Percentiles rank a stretch among this genome's conserved stretches.
Conservation (phyloP, 2,888 invertebrate species). For the Drosophila cognata region DNA sequence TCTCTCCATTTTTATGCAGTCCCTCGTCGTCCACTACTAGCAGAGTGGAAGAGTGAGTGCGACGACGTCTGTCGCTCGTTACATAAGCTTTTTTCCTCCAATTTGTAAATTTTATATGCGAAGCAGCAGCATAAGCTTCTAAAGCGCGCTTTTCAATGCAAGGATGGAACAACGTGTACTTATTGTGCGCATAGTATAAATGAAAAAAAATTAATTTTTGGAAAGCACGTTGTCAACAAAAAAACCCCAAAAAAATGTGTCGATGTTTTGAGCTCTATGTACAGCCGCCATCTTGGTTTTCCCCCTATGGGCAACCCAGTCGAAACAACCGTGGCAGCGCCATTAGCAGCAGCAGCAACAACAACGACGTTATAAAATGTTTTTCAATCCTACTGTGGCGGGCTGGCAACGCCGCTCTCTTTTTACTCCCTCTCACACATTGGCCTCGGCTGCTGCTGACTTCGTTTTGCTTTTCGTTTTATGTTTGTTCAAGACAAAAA, state of each 20-base stretch:
- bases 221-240: slow-evolving; percentile 46
- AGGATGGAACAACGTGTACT: slow-evolving; percentile 2
- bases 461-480: slow-evolving; percentile 73
- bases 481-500: slow-evolving; percentile 71
- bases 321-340: slow-evolving; percentile 45
- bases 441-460: slow-evolving; percentile 55
- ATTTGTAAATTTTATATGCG: slow-evolving; percentile 43
- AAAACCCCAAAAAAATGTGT: slow-evolving; percentile 55
- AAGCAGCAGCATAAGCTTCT: slow-evolving; percentile 50
- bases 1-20: slow-evolving; percentile 52
- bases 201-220: slow-evolving; percentile 14
- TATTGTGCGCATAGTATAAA: background rate
- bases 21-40: background rate
- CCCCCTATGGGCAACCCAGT: slow-evolving; percentile 70
- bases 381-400: slow-evolving; percentile 66
- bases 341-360: slow-evolving; percentile 28
- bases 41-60: slow-evolving; percentile 37
- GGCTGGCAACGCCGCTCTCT: slow-evolving; percentile 60
- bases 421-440: slow-evolving; percentile 70
- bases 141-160: slow-evolving; percentile 36
- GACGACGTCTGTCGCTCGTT: slow-evolving; percentile 46
- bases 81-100: slow-evolving; percentile 72
- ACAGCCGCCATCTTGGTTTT: slow-evolving; percentile 74
- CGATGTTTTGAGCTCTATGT: slow-evolving; percentile 63
- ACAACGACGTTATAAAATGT: slow-evolving; percentile 53